phyloP scores from a whole-genome alignment of 1,140 invertebrate genomes.

The Heliconius eleuchia region DNA sequence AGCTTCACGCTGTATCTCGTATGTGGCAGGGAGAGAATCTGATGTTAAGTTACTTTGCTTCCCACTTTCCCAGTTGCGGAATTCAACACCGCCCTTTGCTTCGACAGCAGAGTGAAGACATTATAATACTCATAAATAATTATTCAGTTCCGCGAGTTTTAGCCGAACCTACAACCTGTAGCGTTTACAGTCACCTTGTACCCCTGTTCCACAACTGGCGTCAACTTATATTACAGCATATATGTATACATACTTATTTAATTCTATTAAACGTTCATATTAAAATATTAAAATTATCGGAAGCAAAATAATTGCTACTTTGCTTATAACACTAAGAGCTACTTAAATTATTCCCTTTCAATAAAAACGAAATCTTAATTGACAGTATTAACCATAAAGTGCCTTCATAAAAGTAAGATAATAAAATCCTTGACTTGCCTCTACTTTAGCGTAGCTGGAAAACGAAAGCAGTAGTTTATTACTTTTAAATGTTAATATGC shows the following conservation, averaged over 20 bases:
- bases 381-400: slow-evolving; percentile 41
- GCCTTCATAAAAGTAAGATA: slow-evolving; percentile 37
- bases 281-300: background rate
- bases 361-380: slow-evolving; percentile 40
- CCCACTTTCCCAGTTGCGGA: too few relatives aligned
- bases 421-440: slow-evolving; percentile 40
- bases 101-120: too few relatives aligned
- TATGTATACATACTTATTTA: background rate
- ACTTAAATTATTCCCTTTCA: slow-evolving; percentile 32
- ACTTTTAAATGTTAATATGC: slow-evolving; percentile 43
- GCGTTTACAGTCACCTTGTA: too few relatives aligned
- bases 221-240: background rate
- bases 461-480: slow-evolving; percentile 42
- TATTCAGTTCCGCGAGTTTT: too few relatives aligned
- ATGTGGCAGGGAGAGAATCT: too few relatives aligned
- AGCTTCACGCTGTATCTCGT: too few relatives aligned
- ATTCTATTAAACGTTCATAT: background rate
- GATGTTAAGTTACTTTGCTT: too few relatives aligned
- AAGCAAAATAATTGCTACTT: slow-evolving; percentile 22
- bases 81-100: too few relatives aligned
- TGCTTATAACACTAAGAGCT: slow-evolving; percentile 34
- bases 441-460: slow-evolving; percentile 33
- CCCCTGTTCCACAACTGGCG: too few relatives aligned
- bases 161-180: too few relatives aligned
- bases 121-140: too few relatives aligned